Conservation (phyloP, 1,140 invertebrate species). For the Diachasmimorpha longicaudata region DNA sequence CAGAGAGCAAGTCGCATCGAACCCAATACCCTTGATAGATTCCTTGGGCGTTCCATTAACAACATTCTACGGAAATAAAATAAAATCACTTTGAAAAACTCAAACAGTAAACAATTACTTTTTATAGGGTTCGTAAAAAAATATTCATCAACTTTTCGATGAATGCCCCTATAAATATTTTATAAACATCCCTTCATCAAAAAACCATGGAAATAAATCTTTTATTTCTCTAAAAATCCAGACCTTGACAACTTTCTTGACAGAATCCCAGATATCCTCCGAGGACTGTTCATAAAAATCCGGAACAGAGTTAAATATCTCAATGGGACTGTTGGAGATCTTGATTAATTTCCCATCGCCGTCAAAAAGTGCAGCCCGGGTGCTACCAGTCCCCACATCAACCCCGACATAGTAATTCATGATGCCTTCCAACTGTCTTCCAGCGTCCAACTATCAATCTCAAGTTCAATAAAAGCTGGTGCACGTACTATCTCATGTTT, state of each 20-base stretch:
- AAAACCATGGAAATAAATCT: too few species aligned
- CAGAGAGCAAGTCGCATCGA: constrained; percentile 95
- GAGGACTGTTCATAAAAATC: constrained; percentile 94
- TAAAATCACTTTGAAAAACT: too few species aligned
- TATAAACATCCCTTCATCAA: neutral
- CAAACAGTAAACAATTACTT: too few species aligned
- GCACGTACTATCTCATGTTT: constrained; percentile 7
- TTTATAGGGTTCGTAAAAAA: too few species aligned
- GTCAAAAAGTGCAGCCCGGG: constrained; percentile 79
- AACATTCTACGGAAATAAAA: constrained; percentile 66
- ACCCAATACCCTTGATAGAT: constrained; percentile 83
- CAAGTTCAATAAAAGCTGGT: neutral
- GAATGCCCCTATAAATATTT: neutral
- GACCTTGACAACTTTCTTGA: constrained; percentile 75
- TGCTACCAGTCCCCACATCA: constrained; percentile 92
- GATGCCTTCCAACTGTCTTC: neutral
- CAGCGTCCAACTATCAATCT: neutral
- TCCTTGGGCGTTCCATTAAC: constrained; percentile 63
- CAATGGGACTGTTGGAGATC: constrained; percentile 69
- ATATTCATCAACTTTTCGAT: too few species aligned
- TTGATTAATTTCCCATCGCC: constrained; percentile 72
- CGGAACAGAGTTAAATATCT: constrained; percentile 78
- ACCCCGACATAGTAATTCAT: constrained; percentile 83
- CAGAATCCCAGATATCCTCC: constrained; percentile 84
- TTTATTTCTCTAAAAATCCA: too few species aligned